Conservation (phyloP, 2,797 vertebrate genomes). For the Todus mexicanus region DNA sequence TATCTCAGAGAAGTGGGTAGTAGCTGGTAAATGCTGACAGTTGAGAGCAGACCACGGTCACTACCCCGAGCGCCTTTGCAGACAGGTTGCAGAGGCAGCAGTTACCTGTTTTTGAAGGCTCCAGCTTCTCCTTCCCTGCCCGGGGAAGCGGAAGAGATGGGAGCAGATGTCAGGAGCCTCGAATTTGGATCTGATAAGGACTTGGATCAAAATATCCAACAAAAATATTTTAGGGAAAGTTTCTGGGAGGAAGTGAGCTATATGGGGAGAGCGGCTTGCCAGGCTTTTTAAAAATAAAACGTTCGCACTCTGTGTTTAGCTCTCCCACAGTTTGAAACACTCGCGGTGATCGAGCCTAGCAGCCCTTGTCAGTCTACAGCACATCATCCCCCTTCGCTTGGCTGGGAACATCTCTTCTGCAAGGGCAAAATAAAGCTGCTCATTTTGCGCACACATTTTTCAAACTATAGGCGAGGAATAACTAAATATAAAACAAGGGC, state of each 20-base stretch:
- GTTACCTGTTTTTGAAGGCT: conserved; percentile 37
- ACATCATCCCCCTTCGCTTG: conserved; percentile 53
- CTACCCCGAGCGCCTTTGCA: not conserved
- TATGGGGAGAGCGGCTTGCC: conserved; percentile 56
- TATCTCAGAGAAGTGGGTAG: not conserved
- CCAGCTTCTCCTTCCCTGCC: not conserved
- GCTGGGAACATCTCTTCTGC: conserved; percentile 42
- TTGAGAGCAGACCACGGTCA: not conserved
- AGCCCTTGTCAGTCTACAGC: conserved; percentile 63
- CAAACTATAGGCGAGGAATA: conserved; percentile 49
- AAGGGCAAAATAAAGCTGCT: conserved; percentile 62
- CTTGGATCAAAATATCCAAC: conserved; percentile 66
- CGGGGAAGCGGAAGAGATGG: not conserved
- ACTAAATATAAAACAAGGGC: conserved; percentile 66
- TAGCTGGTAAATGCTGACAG: not conserved
- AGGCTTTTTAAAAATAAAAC: conserved; percentile 66
- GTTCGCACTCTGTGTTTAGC: conserved; percentile 61
- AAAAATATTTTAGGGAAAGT: conserved; percentile 67
- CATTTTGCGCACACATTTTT: conserved; percentile 33
- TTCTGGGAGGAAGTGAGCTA: conserved; percentile 60
- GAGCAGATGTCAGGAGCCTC: conserved; percentile 47
- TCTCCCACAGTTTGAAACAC: conserved; percentile 55
- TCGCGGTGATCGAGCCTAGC: conserved; percentile 37
- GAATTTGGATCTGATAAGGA: conserved; percentile 36
- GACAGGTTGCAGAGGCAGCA: not conserved